Conservation (phyloP, 2,797 vertebrate species). For the Bradypus variegatus region DNA sequence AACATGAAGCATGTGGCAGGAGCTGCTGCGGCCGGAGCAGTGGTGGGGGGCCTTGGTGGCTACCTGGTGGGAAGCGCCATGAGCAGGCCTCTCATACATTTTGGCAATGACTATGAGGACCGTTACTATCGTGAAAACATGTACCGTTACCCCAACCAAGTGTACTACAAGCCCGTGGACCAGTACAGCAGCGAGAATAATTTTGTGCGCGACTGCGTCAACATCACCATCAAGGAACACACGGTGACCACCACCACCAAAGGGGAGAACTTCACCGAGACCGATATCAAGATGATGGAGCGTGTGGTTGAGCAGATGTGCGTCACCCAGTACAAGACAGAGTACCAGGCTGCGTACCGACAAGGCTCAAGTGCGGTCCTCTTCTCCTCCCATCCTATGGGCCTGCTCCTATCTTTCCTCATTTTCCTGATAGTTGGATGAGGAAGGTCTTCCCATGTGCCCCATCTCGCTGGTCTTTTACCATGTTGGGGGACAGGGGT, state of each 20-base stretch:
- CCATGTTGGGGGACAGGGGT: constrained; percentile 25
- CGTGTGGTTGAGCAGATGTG: constrained; percentile 77
- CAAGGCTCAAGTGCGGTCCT: not conserved
- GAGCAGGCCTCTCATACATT: constrained; percentile 69
- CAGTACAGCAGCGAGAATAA: constrained; percentile 67
- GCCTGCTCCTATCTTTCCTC: constrained; percentile 70
- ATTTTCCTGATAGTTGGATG: constrained; percentile 65
- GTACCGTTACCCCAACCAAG: constrained; percentile 71
- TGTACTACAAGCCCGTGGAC: constrained; percentile 68
- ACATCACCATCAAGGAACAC: constrained; percentile 74
- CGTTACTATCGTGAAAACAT: constrained; percentile 72
- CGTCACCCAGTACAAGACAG: constrained; percentile 70
- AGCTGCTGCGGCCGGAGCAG: constrained; percentile 66
- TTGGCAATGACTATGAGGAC: constrained; percentile 71
- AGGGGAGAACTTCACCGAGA: constrained; percentile 66
- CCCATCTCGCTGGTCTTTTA: not conserved
- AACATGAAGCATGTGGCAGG: constrained; percentile 72
- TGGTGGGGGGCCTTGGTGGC: constrained; percentile 72
- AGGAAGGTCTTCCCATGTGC: not conserved
- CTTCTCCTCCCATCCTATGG: constrained; percentile 53
- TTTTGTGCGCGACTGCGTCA: constrained; percentile 76
- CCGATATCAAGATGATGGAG: constrained; percentile 70
- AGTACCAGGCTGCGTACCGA: constrained; percentile 50
- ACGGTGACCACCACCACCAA: constrained; percentile 71
- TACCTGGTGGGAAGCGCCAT: constrained; percentile 74